phyloP scores from a whole-genome alignment of 2,797 vertebrate species.

The Channa striata region DNA sequence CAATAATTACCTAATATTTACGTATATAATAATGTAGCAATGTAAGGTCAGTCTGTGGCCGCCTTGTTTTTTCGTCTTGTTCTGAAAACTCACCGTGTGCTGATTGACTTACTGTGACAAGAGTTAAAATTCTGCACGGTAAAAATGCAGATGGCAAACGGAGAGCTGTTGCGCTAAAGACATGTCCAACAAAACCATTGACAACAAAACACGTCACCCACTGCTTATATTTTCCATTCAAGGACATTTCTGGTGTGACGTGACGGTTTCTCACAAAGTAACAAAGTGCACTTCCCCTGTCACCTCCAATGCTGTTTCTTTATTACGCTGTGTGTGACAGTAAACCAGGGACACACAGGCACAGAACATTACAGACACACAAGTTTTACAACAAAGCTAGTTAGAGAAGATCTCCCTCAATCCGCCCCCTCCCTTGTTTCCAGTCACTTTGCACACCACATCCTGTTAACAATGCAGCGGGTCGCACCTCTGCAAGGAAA shows the following conservation, averaged over 20 bases:
- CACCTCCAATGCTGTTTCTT: neutral
- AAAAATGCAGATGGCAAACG: neutral
- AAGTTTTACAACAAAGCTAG: slow-evolving; percentile 38
- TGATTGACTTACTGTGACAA: neutral
- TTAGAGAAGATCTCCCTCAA: slow-evolving; percentile 32
- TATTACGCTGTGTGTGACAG: slow-evolving; percentile 8
- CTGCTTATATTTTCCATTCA: neutral
- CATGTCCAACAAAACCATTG: neutral
- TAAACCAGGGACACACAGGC: neutral
- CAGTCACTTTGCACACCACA: slow-evolving; percentile 61
- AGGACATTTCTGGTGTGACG: slow-evolving; percentile 3
- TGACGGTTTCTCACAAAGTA: neutral
- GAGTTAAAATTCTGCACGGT: neutral
- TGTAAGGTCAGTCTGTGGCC: neutral
- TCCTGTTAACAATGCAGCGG: slow-evolving; percentile 59
- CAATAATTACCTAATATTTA: too few species aligned
- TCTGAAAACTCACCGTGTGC: neutral
- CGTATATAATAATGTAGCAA: neutral
- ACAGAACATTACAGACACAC: slow-evolving; percentile 20
- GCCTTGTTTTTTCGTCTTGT: neutral
- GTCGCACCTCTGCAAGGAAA: slow-evolving; percentile 49
- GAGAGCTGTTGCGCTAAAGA: neutral
- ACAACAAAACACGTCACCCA: neutral
- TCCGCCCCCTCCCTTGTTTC: slow-evolving; percentile 29
- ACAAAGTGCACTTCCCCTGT: slow-evolving; percentile 9